Evolutionary conservation across 2,113 vertebrate species (phyloP), one percentile per base, ranked within the genome.

Genomic region (Strigops habroptila): DNA sequence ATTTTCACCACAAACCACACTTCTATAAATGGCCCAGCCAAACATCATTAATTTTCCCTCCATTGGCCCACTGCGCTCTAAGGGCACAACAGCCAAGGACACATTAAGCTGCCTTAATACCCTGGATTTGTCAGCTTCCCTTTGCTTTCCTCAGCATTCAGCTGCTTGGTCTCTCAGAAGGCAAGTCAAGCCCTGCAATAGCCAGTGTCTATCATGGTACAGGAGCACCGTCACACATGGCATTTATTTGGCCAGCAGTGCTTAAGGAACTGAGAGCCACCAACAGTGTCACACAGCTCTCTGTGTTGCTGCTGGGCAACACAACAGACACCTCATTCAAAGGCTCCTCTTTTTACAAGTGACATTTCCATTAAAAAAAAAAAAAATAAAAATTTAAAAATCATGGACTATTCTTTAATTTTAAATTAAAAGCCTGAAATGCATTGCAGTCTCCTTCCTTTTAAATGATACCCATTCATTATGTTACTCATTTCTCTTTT

Each of bases 21-120:
- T 59, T 84, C 49, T 65, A 27, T 28, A 84, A 86, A 88, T 30
- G 51, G 16, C 30, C 55, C 30, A 59, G 53, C 7, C 49, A 86
- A 94, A 62, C 7, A 60, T 53, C 52, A 73, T 84, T 77, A 39
- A 48, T 86, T 90, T 92, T 88, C 24, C 44, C 41, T 68, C 71
- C 24, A 68, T 44, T 3, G 7, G 33, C 68, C 46, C 2, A 4
- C 37, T 1, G 2, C 6, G 0, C 33, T 80, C 27, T 70, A 27
- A 83, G 14, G 25, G 23, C 52, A 12, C 33, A 60, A 60, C 9
- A 86, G 31, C 12, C 55, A 81, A 73, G 37, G 52, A 64, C 28
- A 11, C 33, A 28, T 52, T 62, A 55, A 74, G 28, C 28, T 64
- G 41, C 28, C 10, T 82, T 62, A 79, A 51, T 25, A 44, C 8